phyloP scores from a whole-genome alignment of 2,113 vertebrate genomes.

The Illadopsis cleaveri region DNA sequence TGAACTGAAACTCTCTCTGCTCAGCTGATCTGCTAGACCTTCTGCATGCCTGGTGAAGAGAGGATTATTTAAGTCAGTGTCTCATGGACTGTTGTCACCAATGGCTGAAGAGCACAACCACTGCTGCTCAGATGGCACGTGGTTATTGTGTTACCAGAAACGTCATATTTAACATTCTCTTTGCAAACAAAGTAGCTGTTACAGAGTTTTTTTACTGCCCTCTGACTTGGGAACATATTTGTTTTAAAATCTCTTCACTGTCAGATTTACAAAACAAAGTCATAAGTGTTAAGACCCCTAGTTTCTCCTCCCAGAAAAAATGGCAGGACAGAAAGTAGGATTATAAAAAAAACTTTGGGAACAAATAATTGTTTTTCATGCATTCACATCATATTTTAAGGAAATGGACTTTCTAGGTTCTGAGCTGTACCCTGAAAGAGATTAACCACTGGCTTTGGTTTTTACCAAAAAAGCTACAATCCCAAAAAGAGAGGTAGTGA shows the following conservation, averaged over 20 bases:
- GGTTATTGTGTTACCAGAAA: background rate
- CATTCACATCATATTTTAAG: background rate
- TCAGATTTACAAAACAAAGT: background rate
- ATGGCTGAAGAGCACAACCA: background rate
- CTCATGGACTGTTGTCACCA: background rate
- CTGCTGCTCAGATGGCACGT: background rate
- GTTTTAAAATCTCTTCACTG: background rate
- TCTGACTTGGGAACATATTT: background rate
- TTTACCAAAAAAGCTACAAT: background rate
- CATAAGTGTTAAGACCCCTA: background rate
- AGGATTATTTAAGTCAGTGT: background rate
- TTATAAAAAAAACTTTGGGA: background rate
- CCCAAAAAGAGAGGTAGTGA: background rate
- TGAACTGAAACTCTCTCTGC: constrained; percentile 8
- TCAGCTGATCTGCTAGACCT: background rate
- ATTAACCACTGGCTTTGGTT: background rate
- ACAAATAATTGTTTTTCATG: background rate
- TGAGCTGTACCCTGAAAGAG: background rate
- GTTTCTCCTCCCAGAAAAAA: background rate
- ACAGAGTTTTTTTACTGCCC: background rate
- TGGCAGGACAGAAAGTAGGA: background rate
- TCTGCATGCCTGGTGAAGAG: background rate
- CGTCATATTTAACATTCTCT: background rate
- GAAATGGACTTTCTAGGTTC: background rate
- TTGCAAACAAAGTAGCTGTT: background rate